A percentile compares a stretch with the other conserved stretches of the same genome.
Conservation (phyloP, 2,888 invertebrate genomes). For the Phania funesta region DNA sequence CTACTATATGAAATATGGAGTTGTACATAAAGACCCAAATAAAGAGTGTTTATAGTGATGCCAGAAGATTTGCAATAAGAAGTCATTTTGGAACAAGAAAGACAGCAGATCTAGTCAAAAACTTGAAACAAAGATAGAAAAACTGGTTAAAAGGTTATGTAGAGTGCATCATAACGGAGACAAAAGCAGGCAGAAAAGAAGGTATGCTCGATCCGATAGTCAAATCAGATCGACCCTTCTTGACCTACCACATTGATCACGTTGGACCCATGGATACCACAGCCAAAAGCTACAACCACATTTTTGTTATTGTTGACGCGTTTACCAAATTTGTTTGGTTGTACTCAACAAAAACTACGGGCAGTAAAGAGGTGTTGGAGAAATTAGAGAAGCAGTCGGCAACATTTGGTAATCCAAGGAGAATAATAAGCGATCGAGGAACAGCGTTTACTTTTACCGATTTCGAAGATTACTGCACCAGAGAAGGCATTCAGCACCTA, state of each 20-base stretch:
- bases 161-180: not conserved
- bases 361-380: not conserved
- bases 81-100: not conserved
- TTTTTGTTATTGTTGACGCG: not conserved
- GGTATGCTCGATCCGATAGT: no score
- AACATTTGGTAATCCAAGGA: constrained; percentile 8
- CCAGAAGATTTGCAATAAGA: constrained; percentile 21
- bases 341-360: no score
- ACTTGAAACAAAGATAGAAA: not conserved
- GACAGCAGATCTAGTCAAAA: not conserved
- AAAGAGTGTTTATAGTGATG: constrained; percentile 40
- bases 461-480: not conserved
- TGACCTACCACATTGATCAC: not conserved
- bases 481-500: constrained; percentile 66
- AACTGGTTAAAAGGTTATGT: not conserved
- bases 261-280: not conserved
- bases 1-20: constrained; percentile 34
- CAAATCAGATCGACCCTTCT: no score
- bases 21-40: constrained; percentile 58
- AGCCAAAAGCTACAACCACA: not conserved
- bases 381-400: not conserved
- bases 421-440: constrained; percentile 40
- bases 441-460: constrained; percentile 33
- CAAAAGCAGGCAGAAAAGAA: not conserved
- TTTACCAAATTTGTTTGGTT: not conserved